Conservation (phyloP, 2,888 invertebrate genomes). For the Epinotia demarniana region DNA sequence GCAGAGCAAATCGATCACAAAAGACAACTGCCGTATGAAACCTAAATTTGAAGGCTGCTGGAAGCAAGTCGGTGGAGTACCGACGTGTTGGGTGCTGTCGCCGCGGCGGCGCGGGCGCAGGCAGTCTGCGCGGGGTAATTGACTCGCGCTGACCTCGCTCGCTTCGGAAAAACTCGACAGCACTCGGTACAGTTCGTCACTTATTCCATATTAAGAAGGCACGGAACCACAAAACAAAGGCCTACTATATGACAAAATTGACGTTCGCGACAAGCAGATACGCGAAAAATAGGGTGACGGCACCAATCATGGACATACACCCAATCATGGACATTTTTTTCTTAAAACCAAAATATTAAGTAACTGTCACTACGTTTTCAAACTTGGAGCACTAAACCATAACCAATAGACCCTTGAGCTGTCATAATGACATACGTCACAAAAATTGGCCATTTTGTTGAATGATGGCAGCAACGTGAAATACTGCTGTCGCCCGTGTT, state of each 20-base stretch:
- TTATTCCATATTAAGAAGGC: constrained; percentile 42
- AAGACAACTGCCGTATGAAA: constrained; percentile 1
- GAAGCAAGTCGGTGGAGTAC: constrained; percentile 32
- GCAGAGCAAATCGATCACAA: constrained; percentile 4
- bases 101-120: constrained; percentile 55
- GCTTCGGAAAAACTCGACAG: constrained; percentile 76
- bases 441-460: too few relatives aligned
- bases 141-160: constrained; percentile 86
- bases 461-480: too few relatives aligned
- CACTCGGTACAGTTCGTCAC: constrained; percentile 64
- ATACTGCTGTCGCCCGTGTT: too few relatives aligned
- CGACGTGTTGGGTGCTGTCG: constrained; percentile 49
- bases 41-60: constrained; percentile 16
- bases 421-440: too few relatives aligned
- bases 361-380: too few relatives aligned
- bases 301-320: too few relatives aligned
- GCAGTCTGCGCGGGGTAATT: constrained; percentile 85
- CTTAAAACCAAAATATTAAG: too few relatives aligned
- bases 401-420: too few relatives aligned
- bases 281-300: background rate
- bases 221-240: constrained; percentile 27
- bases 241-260: constrained; percentile 6
- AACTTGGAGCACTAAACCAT: too few relatives aligned
- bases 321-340: too few relatives aligned
- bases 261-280: background rate